Evolutionary conservation across 2,797 vertebrate species (phyloP).

Genomic region (Chrosomus eos): DNA sequence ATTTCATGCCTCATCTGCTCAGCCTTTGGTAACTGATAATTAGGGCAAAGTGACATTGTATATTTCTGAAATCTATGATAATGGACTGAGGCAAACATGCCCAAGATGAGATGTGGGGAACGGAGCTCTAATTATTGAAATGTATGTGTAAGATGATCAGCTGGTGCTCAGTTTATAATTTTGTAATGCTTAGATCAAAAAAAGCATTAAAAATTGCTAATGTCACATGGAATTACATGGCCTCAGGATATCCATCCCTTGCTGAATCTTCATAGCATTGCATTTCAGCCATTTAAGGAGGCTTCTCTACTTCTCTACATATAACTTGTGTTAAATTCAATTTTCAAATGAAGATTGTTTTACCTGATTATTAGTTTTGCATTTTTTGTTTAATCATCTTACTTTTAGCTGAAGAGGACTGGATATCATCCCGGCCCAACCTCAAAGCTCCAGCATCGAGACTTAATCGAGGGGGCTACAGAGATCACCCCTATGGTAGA

Average conservation of each 20-base stretch:
- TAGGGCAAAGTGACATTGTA: constrained; percentile 54
- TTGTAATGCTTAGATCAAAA: background rate
- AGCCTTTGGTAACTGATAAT: constrained; percentile 57
- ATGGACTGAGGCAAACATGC: constrained; percentile 32
- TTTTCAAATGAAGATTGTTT: background rate
- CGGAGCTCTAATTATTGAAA: constrained; percentile 18
- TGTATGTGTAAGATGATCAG: constrained; percentile 4
- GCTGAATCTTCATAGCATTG: constrained; percentile 20
- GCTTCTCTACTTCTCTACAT: background rate
- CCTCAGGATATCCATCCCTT: constrained; percentile 9
- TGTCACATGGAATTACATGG: constrained; percentile 30
- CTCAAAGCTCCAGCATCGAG: constrained; percentile 92
- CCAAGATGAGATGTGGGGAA: background rate
- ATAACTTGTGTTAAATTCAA: background rate
- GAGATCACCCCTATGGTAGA: constrained; percentile 99
- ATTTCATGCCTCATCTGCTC: constrained; percentile 58
- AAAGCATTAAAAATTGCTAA: constrained; percentile 1
- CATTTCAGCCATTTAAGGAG: constrained; percentile 10
- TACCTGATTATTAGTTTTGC: constrained; percentile 17
- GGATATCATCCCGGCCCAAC: constrained; percentile 85
- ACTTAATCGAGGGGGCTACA: constrained; percentile 93
- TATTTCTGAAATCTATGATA: constrained; percentile 41
- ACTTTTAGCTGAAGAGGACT: constrained; percentile 90
- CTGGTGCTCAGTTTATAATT: constrained; percentile 13
- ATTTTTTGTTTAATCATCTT: constrained; percentile 38